A percentile compares a stretch with the other conserved stretches of the same genome.
phyloP scores from a whole-genome alignment of 1,140 invertebrate genomes.

The Cryptotermes secundus region DNA sequence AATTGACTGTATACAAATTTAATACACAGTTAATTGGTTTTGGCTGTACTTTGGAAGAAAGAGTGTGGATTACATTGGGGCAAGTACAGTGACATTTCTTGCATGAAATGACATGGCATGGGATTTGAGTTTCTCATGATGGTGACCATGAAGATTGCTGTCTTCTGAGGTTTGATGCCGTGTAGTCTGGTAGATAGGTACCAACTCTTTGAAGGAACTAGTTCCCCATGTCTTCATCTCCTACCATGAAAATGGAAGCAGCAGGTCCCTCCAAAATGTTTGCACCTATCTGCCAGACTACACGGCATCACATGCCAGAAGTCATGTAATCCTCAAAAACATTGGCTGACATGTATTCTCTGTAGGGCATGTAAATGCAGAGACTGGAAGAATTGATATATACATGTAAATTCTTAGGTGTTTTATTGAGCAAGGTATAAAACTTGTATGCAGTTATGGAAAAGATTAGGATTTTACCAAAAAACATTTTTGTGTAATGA shows the following conservation, averaged over 20 bases:
- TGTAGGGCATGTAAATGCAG: background rate
- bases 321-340: too few relatives aligned
- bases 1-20: background rate
- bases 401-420: background rate
- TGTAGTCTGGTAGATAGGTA: too few relatives aligned
- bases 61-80: background rate
- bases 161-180: too few relatives aligned
- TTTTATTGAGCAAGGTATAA: background rate
- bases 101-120: background rate
- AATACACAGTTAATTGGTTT: background rate
- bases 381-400: background rate
- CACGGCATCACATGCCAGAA: too few relatives aligned
- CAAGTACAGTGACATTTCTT: background rate
- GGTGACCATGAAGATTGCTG: too few relatives aligned
- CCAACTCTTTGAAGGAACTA: too few relatives aligned
- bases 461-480: background rate
- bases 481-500: background rate
- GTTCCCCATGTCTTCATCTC: too few relatives aligned
- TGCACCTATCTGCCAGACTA: too few relatives aligned
- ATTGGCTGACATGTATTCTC: background rate
- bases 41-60: too few relatives aligned
- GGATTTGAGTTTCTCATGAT: too few relatives aligned
- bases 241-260: too few relatives aligned
- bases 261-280: too few relatives aligned
- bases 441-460: background rate